Percentiles rank a stretch among this genome's conserved stretches.
Conservation (phyloP, 2,888 invertebrate genomes). For the Alentia gelatinosa region DNA sequence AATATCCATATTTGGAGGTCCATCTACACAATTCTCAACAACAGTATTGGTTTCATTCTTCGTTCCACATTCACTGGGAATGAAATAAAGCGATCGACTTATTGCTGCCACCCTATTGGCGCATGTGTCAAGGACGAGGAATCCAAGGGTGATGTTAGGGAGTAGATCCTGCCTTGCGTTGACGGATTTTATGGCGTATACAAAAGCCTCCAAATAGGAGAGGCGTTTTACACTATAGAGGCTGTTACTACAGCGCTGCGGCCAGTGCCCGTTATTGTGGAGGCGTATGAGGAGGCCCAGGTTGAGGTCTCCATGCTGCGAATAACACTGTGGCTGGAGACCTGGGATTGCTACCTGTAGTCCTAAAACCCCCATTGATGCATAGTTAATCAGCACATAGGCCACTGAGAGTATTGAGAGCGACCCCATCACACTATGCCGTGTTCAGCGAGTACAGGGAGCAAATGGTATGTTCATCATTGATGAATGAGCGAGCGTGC, state of each 20-base stretch:
- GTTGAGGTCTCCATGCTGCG: not conserved
- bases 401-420: no score
- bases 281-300: not conserved
- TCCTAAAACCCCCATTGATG: not conserved
- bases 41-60: no score
- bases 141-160: constrained; percentile 51
- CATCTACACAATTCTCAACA: not conserved
- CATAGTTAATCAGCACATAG: no score
- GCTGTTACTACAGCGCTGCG: not conserved
- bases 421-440: no score
- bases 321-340: not conserved
- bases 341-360: not conserved
- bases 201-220: constrained; percentile 52
- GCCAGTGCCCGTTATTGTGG: not conserved
- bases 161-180: not conserved
- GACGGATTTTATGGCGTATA: constrained; percentile 15
- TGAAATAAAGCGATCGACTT: not conserved
- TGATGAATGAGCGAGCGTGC: no score
- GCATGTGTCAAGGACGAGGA: constrained; percentile 52
- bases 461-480: no score
- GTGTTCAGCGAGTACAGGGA: no score
- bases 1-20: not conserved
- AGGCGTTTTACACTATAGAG: not conserved
- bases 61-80: not conserved
- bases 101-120: constrained; percentile 3